A percentile compares a stretch with the other conserved stretches of the same genome.
Evolutionary conservation across 2,888 invertebrate genomes (phyloP).

Genomic region (Pyralis farinalis): DNA sequence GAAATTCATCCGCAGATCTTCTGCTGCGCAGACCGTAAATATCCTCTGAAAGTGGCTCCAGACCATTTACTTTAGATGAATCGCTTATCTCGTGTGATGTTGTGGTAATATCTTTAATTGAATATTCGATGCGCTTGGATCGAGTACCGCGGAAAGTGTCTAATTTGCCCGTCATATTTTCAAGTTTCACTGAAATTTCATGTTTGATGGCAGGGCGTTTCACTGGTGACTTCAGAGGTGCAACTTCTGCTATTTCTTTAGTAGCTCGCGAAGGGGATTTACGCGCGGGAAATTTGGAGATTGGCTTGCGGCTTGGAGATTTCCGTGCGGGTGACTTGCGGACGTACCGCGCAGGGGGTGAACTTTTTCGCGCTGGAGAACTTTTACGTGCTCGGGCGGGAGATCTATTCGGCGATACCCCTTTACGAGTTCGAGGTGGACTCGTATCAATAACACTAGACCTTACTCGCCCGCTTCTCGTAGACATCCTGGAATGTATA

Average conservation of each 20-base stretch:
- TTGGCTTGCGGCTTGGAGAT: slow-evolving; percentile 69
- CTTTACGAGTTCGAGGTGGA: slow-evolving; percentile 58
- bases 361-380: slow-evolving; percentile 37
- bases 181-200: slow-evolving; percentile 40
- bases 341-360: slow-evolving; percentile 53
- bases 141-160: slow-evolving; percentile 48
- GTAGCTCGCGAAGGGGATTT: slow-evolving; percentile 64
- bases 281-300: slow-evolving; percentile 57
- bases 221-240: slow-evolving; percentile 47
- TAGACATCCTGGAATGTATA: slow-evolving; percentile 56
- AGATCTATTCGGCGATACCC: slow-evolving; percentile 65
- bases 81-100: slow-evolving; percentile 29
- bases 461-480: slow-evolving; percentile 63
- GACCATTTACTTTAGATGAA: slow-evolving; percentile 50
- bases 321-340: slow-evolving; percentile 77
- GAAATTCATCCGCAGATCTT: slow-evolving; percentile 47
- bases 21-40: slow-evolving; percentile 50
- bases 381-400: slow-evolving; percentile 65
- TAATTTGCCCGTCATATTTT: slow-evolving; percentile 41
- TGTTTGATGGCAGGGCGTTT: slow-evolving; percentile 51
- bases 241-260: slow-evolving; percentile 38
- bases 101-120: slow-evolving; percentile 47
- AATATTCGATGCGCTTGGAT: slow-evolving; percentile 55
- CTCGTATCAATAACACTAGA: slow-evolving; percentile 50
- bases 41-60: slow-evolving; percentile 33